These are phyloP conservation scores for Corvus cornix DNA, from an alignment of 2,113 vertebrate genomes.

Conservation along the genomic window DNA sequence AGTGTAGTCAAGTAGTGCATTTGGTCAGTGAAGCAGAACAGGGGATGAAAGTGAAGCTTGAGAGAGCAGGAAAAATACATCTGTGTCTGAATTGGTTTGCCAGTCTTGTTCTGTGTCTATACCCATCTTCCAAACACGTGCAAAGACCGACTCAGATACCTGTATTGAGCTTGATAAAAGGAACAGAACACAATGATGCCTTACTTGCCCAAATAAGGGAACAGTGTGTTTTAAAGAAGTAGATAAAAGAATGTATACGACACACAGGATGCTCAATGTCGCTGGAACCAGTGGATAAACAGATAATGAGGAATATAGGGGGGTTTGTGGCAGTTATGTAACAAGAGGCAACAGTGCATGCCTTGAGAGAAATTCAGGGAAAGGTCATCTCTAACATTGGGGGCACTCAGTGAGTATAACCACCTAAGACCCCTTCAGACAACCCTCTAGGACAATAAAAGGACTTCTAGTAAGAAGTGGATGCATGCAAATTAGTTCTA, in stretches of 20 bases:
- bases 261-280: neutral
- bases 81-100: neutral
- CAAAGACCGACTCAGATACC: neutral
- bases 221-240: neutral
- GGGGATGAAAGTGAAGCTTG: neutral
- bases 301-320: neutral
- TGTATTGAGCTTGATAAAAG: neutral
- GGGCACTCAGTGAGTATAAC: accelerated
- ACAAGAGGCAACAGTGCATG: neutral
- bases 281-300: neutral
- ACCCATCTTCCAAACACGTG: neutral
- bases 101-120: neutral
- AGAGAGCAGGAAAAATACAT: neutral
- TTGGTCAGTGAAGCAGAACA: neutral
- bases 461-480: neutral
- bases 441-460: neutral
- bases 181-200: neutral
- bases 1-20: neutral
- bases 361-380: neutral
- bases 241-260: neutral
- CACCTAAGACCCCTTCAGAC: neutral
- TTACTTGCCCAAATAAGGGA: neutral
- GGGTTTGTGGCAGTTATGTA: neutral
- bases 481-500: neutral
- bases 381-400: neutral